A percentile compares a stretch with the other conserved stretches of the same genome.
Evolutionary conservation across 53 echinoderm and acorn worm genomes (phyloP).

Genomic region (Arbacia lixula): DNA sequence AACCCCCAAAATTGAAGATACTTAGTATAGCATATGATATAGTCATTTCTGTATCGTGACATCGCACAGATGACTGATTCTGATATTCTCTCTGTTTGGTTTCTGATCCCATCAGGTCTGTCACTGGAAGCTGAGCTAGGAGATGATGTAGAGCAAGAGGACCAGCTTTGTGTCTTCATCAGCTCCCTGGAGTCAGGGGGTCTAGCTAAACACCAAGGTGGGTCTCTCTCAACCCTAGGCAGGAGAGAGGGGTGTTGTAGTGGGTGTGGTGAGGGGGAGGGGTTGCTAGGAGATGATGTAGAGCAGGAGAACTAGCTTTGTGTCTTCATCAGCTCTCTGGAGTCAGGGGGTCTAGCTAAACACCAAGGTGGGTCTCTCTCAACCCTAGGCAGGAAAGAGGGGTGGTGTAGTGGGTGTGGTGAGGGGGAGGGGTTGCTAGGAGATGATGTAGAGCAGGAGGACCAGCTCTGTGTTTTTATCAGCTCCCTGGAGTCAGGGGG

Average conservation of each 20-base stretch:
- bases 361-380: conserved; percentile 83
- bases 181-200: conserved; percentile 85
- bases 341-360: conserved; percentile 88
- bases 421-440: conserved; percentile 20
- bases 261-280: no score
- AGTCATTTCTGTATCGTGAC: not conserved
- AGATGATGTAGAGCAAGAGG: conserved; percentile 76
- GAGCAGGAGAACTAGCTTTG: conserved; percentile 95
- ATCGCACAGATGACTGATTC: not conserved
- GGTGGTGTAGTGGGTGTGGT: no score
- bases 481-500: conserved; percentile 85
- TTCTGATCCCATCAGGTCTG: conserved; percentile 10
- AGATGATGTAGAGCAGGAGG: conserved; percentile 76
- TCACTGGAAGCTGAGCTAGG: conserved; percentile 30
- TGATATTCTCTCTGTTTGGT: not conserved
- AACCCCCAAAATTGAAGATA: no score
- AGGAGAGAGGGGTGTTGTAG: no score
- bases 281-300: conserved; percentile 25
- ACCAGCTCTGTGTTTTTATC: conserved; percentile 95
- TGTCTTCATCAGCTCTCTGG: conserved; percentile 89
- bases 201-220: conserved; percentile 94
- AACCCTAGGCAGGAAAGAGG: no score
- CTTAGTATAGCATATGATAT: no score
- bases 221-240: no score
- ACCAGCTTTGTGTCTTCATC: conserved; percentile 95